Conservation (phyloP, 1,140 invertebrate species). For the Plutomurus gul region DNA sequence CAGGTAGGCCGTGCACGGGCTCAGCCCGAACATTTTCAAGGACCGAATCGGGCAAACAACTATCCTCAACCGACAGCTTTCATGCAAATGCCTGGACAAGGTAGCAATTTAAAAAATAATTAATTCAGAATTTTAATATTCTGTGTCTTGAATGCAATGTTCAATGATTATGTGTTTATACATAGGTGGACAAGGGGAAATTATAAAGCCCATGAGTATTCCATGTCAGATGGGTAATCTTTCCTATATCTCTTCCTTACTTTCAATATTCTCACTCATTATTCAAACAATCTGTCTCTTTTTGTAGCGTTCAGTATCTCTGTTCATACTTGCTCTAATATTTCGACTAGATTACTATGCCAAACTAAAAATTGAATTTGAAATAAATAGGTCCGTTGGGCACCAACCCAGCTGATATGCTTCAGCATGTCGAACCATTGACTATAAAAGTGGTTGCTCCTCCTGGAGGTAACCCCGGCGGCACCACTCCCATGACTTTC, state of each 20-base stretch:
- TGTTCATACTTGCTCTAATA: too few relatives aligned
- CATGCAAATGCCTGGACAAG: neutral
- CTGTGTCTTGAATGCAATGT: neutral
- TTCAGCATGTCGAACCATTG: neutral
- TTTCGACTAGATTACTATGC: too few relatives aligned
- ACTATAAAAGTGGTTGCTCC: slow-evolving; percentile 1
- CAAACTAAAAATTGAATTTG: neutral
- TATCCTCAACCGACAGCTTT: neutral
- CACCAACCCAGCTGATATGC: neutral
- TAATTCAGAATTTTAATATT: neutral
- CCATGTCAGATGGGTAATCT: slow-evolving; percentile 1
- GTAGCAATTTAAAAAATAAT: neutral
- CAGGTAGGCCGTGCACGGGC: too few relatives aligned
- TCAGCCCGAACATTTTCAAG: too few relatives aligned
- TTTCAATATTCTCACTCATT: too few relatives aligned
- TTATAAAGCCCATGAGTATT: neutral
- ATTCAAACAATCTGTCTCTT: too few relatives aligned
- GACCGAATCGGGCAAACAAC: too few relatives aligned
- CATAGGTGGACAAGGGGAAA: neutral
- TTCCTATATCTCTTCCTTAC: too few relatives aligned
- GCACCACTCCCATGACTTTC: neutral
- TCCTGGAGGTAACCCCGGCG: neutral
- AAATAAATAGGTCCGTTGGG: neutral
- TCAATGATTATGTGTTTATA: neutral
- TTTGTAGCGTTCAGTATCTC: too few relatives aligned